Conservation (phyloP, 2,888 invertebrate genomes). For the Drosophila merina region DNA sequence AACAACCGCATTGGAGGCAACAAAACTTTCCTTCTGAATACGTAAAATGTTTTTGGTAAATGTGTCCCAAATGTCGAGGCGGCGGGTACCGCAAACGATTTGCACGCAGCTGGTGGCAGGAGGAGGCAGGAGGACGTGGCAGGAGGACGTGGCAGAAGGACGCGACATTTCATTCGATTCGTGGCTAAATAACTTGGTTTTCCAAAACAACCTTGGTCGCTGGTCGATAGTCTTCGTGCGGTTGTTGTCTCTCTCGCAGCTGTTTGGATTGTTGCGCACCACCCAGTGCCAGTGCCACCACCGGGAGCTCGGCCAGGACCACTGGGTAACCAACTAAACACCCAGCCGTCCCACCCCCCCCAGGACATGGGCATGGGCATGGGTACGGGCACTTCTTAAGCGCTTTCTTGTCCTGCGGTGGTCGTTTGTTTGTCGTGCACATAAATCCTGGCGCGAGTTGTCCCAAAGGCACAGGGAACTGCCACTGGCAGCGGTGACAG, state of each 20-base stretch:
- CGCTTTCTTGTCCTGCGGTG: constrained; percentile 82
- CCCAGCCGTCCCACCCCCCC: constrained; percentile 1
- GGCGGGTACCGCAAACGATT: constrained; percentile 70
- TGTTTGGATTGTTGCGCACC: constrained; percentile 69
- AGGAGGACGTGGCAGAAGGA: constrained; percentile 1
- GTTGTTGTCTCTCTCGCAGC: constrained; percentile 67
- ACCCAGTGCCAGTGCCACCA: not conserved
- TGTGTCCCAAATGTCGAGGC: constrained; percentile 76
- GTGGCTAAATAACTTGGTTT: constrained; percentile 73
- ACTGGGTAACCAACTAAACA: not conserved
- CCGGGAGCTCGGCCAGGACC: not conserved
- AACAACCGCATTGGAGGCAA: constrained; percentile 41
- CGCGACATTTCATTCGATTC: constrained; percentile 74
- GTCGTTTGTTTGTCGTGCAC: constrained; percentile 82
- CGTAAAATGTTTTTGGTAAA: constrained; percentile 77
- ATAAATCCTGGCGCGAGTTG: constrained; percentile 80
- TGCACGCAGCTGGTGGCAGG: constrained; percentile 45
- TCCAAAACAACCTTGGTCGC: constrained; percentile 55
- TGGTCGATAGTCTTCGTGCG: constrained; percentile 24
- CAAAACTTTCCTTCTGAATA: constrained; percentile 79
- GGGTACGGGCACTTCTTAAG: constrained; percentile 68
- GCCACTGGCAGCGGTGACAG: constrained; percentile 69
- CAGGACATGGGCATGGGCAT: not conserved
- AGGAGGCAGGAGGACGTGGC: not conserved
- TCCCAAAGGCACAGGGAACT: constrained; percentile 77